Conservation (phyloP, 2,888 invertebrate species). For the Nasonovia ribisnigri region DNA sequence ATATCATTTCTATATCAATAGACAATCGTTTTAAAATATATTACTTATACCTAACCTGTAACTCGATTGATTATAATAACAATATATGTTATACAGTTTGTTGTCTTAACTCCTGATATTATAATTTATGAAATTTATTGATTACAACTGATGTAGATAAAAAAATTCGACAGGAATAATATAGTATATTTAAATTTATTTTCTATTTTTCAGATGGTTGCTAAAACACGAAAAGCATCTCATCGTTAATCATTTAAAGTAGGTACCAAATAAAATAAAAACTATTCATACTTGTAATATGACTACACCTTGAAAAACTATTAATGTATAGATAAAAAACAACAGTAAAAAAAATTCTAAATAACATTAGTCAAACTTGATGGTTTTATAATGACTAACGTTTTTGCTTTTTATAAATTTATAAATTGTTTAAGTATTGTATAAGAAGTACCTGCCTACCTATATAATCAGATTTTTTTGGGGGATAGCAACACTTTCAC, state of each 20-base stretch:
- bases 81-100: background rate
- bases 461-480: background rate
- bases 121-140: background rate
- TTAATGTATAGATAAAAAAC: background rate
- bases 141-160: background rate
- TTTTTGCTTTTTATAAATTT: constrained; percentile 37
- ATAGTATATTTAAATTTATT: background rate
- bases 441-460: background rate
- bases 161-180: background rate
- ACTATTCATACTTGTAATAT: background rate
- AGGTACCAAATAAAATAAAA: background rate
- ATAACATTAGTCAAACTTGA: constrained; percentile 38
- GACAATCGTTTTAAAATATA: background rate
- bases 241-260: constrained; percentile 4
- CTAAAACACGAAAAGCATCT: background rate
- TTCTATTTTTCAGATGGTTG: background rate
- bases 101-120: no score
- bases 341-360: background rate
- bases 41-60: no score
- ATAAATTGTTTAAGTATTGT: background rate
- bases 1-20: background rate
- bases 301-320: background rate
- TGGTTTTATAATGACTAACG: constrained; percentile 45
- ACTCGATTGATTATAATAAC: background rate
- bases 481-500: background rate